Percentiles rank a stretch among this genome's conserved stretches.
These are phyloP conservation scores for Oceanodroma leucorhoa DNA, from an alignment of 2,797 vertebrate genomes.

Conservation along the genomic window DNA sequence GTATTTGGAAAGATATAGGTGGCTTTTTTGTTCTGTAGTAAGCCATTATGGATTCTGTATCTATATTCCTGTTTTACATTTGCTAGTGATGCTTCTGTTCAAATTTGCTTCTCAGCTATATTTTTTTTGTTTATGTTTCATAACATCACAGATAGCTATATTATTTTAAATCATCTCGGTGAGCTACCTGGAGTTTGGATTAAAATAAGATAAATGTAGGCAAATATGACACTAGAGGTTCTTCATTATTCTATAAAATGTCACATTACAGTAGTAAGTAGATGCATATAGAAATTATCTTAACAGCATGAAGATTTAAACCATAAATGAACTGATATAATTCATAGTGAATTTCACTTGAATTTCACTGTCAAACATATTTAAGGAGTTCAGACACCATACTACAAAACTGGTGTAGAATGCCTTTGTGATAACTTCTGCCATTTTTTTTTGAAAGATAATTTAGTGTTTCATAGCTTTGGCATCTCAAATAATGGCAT, in stretches of 20 bases:
- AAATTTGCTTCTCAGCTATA: not conserved
- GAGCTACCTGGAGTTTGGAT: not conserved
- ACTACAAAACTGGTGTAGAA: not conserved
- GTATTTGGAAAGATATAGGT: not conserved
- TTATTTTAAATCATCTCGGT: not conserved
- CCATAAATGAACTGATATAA: not conserved
- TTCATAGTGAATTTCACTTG: not conserved
- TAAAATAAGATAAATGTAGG: not conserved
- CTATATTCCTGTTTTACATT: not conserved
- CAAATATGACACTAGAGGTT: not conserved
- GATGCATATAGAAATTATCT: not conserved
- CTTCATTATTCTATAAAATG: not conserved
- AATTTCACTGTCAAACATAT: not conserved
- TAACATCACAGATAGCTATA: not conserved
- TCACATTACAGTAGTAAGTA: not conserved
- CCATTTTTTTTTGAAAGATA: not conserved
- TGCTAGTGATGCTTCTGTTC: not conserved
- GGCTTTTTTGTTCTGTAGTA: not conserved
- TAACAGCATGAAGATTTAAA: not conserved
- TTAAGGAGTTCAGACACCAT: not conserved
- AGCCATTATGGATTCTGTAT: not conserved
- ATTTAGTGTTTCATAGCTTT: not conserved
- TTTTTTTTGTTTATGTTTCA: not conserved
- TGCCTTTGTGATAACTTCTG: not conserved
- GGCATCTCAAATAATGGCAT: not conserved